Conservation (phyloP, 2,797 vertebrate genomes). For the Falco peregrinus region DNA sequence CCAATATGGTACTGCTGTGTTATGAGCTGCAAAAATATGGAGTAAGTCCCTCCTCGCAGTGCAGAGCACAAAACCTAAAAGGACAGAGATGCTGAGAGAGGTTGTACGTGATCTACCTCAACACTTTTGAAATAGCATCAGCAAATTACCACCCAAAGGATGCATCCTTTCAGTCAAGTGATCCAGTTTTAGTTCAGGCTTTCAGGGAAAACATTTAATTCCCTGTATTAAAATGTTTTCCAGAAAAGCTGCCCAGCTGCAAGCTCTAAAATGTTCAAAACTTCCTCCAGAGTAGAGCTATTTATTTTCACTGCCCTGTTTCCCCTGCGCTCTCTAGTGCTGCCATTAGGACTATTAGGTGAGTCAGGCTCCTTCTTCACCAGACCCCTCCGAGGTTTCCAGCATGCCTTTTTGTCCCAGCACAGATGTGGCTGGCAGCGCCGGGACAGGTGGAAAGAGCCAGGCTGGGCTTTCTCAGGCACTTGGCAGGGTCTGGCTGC, state of each 20-base stretch:
- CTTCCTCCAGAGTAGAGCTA: neutral
- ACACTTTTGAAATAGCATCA: slow-evolving; percentile 12
- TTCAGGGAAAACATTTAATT: slow-evolving; percentile 8
- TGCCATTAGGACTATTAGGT: neutral
- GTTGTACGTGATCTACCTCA: neutral
- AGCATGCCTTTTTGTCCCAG: neutral
- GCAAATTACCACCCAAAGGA: neutral
- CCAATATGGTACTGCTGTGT: neutral
- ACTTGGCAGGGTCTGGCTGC: accelerated
- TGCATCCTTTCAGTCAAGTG: slow-evolving; percentile 7
- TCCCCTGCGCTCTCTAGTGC: neutral
- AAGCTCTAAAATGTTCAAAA: slow-evolving; percentile 26
- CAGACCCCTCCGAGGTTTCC: neutral
- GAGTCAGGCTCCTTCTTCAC: neutral
- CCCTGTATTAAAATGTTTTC: slow-evolving; percentile 25
- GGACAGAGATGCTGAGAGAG: neutral
- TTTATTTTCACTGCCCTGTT: neutral
- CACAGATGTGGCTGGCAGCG: neutral
- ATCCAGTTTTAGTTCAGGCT: slow-evolving; percentile 3
- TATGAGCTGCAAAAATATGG: neutral
- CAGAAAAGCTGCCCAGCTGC: slow-evolving; percentile 30
- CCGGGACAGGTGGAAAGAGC: neutral
- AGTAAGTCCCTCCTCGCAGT: neutral
- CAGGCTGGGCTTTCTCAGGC: accelerated
- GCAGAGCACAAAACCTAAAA: neutral